Evolutionary conservation across 2,113 vertebrate species (phyloP), one percentile per base, ranked within the genome.

Genomic region (Dicentrarchus labrax): DNA sequence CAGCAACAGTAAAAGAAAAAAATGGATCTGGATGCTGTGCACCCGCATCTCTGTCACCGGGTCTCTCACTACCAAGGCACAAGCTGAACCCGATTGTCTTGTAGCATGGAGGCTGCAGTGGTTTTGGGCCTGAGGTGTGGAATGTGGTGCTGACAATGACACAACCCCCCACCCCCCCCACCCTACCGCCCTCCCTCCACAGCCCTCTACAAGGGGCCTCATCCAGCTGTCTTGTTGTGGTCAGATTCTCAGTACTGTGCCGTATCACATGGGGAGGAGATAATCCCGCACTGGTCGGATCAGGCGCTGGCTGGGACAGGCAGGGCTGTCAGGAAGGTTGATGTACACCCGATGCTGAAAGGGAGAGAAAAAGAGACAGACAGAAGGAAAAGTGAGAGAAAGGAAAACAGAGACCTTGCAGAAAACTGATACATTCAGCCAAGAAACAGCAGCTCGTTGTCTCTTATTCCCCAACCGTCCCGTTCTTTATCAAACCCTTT

Each of bases 211-310:
- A 22, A 83, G 65, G 87, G 91, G 86, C 88, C 88, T 91, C 89
- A 67, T 92, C 86, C 91, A 92, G 92, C 92, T 94, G 93, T 94
- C 92, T 92, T 91, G 89, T 90, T 94, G 91, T 93, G 90, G 91
- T 93, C 87, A 87, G 86, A 91, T 94, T 94, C 92, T 89, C 86
- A 80, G 90, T 89, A 91, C 87, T 89, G 89, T 74, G 80, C 91
- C 78, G 53, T 85, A 84, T 94, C 93, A 94, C 90, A 93, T 92
- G 91, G 88, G 76, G 87, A 85, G 83, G 86, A 87, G 90, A 89
- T 91, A 91, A 93, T 91, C 90, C 89, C 21, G 39, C 89, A 11
- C 76, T 68, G 89, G 78, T 84, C 36, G 76, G 89, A 91, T 90
- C 92, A 88, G 89, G 84, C 72, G 19, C 81, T 78, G 73, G 76